Evolutionary conservation across 1,140 invertebrate species (phyloP).

Genomic region (Ruditapes philippinarum): DNA sequence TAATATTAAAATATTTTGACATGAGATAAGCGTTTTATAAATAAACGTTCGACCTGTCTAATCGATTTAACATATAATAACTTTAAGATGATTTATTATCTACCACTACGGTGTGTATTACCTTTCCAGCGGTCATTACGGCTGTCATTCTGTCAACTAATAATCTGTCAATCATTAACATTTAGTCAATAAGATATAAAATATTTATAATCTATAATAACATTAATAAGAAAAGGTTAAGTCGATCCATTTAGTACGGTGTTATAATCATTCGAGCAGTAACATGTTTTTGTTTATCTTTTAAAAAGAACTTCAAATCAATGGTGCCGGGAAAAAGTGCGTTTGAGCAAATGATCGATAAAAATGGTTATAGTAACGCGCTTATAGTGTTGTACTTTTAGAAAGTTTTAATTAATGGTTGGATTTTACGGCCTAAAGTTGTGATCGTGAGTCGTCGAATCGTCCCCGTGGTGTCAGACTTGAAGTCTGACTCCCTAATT

Average conservation of each 20-base stretch:
- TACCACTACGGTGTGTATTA: neutral
- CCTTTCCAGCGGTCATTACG: neutral
- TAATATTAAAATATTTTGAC: neutral
- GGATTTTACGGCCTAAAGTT: too few relatives aligned
- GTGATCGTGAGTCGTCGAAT: too few relatives aligned
- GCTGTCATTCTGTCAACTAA: neutral
- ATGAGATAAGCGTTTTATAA: neutral
- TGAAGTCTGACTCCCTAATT: too few relatives aligned
- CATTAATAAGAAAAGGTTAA: neutral
- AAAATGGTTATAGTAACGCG: too few relatives aligned
- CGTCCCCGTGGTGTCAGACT: too few relatives aligned
- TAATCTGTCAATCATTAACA: neutral
- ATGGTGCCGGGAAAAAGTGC: too few relatives aligned
- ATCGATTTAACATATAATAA: neutral
- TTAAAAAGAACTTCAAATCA: too few relatives aligned
- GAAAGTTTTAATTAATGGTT: too few relatives aligned
- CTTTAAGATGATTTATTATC: slow-evolving; percentile 14
- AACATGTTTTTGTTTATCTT: too few relatives aligned
- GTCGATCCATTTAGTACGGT: neutral
- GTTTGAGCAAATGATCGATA: too few relatives aligned
- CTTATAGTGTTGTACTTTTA: too few relatives aligned
- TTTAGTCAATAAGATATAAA: neutral
- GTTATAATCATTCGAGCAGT: too few relatives aligned
- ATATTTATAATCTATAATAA: neutral
- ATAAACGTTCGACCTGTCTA: neutral